These are phyloP conservation scores for Notamacropus eugenii DNA, from an alignment of 2,797 vertebrate genomes.

Conservation along the genomic window DNA sequence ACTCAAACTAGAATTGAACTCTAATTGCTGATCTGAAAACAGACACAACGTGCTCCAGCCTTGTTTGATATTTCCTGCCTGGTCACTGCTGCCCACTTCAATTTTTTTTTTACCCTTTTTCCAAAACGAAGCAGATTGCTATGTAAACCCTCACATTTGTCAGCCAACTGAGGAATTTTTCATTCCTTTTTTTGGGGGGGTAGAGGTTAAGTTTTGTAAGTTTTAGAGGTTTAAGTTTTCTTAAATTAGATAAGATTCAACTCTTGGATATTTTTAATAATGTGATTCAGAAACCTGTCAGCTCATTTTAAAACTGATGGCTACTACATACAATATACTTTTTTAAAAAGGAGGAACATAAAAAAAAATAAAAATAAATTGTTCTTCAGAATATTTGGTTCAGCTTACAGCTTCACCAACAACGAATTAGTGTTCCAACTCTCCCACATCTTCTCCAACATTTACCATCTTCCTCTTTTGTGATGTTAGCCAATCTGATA, in stretches of 20 bases:
- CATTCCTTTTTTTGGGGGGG: background rate
- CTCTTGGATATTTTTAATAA: constrained; percentile 35
- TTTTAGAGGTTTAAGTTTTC: constrained; percentile 6
- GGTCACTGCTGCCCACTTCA: background rate
- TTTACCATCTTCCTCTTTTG: no score
- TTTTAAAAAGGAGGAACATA: constrained; percentile 20
- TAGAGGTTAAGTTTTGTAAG: background rate
- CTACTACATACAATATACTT: constrained; percentile 15
- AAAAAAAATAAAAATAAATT: background rate
- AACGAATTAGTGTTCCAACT: no score
- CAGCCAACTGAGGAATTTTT: constrained; percentile 28
- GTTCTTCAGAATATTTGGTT: no score
- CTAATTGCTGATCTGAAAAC: background rate
- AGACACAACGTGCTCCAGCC: background rate
- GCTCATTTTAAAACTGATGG: constrained; percentile 42
- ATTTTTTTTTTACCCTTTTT: constrained; percentile 13
- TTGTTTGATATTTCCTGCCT: background rate
- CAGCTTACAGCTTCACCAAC: no score
- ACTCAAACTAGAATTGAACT: background rate
- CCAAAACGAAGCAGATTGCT: constrained; percentile 9
- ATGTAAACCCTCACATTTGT: constrained; percentile 6
- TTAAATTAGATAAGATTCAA: background rate
- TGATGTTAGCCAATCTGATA: no score
- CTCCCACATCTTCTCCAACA: no score
- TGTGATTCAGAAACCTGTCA: constrained; percentile 1